phyloP scores from a whole-genome alignment of 2,888 invertebrate genomes.

The Muschampia plurimacula region DNA sequence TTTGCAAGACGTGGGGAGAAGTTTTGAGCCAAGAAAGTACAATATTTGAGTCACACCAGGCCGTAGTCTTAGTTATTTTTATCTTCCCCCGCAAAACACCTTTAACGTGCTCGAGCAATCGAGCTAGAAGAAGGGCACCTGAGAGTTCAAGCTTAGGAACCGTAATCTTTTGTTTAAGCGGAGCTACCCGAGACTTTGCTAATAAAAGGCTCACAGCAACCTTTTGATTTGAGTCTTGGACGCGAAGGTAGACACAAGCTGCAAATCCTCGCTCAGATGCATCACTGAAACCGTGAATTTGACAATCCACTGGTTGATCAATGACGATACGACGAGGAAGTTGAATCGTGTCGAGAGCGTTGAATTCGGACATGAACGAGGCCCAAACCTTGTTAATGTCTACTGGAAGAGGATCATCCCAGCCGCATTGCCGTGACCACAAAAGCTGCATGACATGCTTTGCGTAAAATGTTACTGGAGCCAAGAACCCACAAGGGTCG shows the following conservation, averaged over 20 bases:
- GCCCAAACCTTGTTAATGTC: conserved; percentile 12
- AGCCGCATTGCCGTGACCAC: conserved; percentile 12
- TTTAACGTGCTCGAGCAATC: conserved; percentile 24
- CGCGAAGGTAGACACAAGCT: conserved; percentile 34
- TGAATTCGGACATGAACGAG: background rate
- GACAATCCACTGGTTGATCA: background rate
- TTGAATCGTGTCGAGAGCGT: background rate
- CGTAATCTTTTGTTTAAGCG: conserved; percentile 27
- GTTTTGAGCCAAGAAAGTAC: conserved; percentile 35
- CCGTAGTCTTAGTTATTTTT: background rate
- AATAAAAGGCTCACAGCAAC: conserved; percentile 25
- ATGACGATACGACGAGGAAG: conserved; percentile 19
- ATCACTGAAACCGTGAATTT: conserved; percentile 40
- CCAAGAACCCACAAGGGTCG: conserved; percentile 42
- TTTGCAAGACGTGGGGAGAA: conserved; percentile 35
- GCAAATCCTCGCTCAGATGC: conserved; percentile 38
- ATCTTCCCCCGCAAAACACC: background rate
- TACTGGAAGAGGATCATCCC: conserved; percentile 18
- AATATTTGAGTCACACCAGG: conserved; percentile 40
- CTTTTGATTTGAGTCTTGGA: background rate
- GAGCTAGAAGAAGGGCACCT: conserved; percentile 25
- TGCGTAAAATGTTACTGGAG: conserved; percentile 36
- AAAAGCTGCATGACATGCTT: conserved; percentile 16
- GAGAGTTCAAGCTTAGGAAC: conserved; percentile 37
- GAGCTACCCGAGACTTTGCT: conserved; percentile 39